phyloP scores from a whole-genome alignment of 2,113 vertebrate species.

The rat (Rattus norvegicus) region DNA sequence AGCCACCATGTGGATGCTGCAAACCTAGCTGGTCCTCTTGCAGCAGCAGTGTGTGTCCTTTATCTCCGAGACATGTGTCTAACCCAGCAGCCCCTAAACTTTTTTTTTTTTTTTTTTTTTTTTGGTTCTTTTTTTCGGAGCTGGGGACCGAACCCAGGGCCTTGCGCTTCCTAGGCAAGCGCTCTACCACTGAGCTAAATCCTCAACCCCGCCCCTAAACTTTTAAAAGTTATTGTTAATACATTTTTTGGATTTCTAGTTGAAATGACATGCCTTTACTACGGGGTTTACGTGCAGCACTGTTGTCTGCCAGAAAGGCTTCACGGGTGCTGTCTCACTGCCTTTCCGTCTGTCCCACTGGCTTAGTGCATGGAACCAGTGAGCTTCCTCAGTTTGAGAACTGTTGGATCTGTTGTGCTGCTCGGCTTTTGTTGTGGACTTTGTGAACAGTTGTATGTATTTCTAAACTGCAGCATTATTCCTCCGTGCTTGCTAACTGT shows the following conservation, averaged over 20 bases:
- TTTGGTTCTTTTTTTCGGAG: too few relatives aligned
- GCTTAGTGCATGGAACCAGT: slow-evolving; percentile 74
- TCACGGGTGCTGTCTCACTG: slow-evolving; percentile 61
- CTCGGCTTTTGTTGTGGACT: slow-evolving; percentile 67
- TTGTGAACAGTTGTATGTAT: neutral
- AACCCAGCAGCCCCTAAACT: neutral
- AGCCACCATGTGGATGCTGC: neutral
- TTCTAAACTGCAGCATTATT: neutral
- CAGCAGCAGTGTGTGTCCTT: too few relatives aligned
- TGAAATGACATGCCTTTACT: slow-evolving; percentile 10
- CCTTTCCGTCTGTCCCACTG: slow-evolving; percentile 30
- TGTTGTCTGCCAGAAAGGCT: neutral
- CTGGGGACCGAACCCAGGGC: too few relatives aligned
- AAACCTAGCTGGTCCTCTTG: neutral
- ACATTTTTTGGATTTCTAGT: neutral
- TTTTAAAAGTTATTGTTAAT: slow-evolving; percentile 47
- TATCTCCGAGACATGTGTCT: neutral
- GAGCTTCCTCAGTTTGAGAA: slow-evolving; percentile 37
- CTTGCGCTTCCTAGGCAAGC: too few relatives aligned
- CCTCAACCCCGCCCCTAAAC: too few relatives aligned
- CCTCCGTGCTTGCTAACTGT: neutral
- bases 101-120: too few relatives aligned
- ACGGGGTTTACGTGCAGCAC: slow-evolving; percentile 7
- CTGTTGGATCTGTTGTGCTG: slow-evolving; percentile 81
- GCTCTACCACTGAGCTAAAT: too few relatives aligned